Evolutionary conservation across 2,888 invertebrate genomes (phyloP).

Genomic region (Metacarcinus magister): DNA sequence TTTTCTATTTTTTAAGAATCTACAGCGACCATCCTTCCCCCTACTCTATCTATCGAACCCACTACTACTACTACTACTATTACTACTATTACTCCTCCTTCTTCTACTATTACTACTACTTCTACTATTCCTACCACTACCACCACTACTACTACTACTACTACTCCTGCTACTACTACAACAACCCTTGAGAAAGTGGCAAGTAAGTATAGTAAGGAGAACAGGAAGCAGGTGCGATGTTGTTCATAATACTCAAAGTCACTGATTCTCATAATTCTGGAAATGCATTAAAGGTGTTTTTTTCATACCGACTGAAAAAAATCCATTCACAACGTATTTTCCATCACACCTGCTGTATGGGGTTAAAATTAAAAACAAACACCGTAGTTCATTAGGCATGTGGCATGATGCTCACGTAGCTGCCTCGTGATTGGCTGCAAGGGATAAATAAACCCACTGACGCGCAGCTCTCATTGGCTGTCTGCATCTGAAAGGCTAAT

Average conservation of each 20-base stretch:
- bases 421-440: not conserved
- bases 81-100: not conserved
- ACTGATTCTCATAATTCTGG: not conserved
- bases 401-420: constrained; percentile 32
- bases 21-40: not conserved
- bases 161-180: not conserved
- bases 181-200: constrained; percentile 10
- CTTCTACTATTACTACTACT: not conserved
- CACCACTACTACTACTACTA: not conserved
- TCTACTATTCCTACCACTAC: not conserved
- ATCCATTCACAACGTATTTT: not conserved
- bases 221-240: not conserved
- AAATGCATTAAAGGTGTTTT: not conserved
- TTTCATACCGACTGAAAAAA: no score
- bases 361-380: not conserved
- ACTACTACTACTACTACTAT: not conserved
- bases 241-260: not conserved
- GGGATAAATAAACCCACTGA: not conserved
- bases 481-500: not conserved
- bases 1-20: not conserved
- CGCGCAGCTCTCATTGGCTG: not conserved
- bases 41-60: not conserved
- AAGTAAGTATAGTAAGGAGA: constrained; percentile 35
- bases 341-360: constrained; percentile 26
- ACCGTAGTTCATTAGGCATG: not conserved